Conservation (phyloP, 2,888 invertebrate genomes). For the Euplagia quadripunctaria region DNA sequence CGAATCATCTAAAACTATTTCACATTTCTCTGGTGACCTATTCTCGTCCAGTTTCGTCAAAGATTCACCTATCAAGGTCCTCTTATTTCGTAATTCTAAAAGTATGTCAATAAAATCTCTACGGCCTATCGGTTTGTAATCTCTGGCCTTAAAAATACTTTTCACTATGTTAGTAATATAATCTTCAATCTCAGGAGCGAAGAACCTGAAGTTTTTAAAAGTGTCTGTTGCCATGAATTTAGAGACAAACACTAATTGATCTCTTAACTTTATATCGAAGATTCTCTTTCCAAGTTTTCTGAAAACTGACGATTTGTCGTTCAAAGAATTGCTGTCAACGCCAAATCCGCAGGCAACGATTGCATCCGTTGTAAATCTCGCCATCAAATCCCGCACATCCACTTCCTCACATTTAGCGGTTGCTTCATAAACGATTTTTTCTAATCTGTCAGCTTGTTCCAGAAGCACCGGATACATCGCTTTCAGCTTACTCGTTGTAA, state of each 20-base stretch:
- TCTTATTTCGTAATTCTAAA: conserved; percentile 27
- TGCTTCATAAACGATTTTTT: conserved; percentile 20
- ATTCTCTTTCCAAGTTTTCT: conserved; percentile 51
- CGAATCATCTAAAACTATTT: conserved; percentile 52
- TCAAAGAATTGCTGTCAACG: conserved; percentile 56
- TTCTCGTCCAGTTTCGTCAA: conserved; percentile 7
- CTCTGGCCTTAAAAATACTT: conserved; percentile 14
- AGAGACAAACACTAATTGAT: conserved; percentile 43
- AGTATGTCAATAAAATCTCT: conserved; percentile 25
- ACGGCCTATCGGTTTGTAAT: background rate
- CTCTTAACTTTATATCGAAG: conserved; percentile 44
- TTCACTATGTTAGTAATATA: conserved; percentile 6
- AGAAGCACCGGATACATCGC: conserved; percentile 63
- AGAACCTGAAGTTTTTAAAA: conserved; percentile 40
- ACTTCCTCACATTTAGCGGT: conserved; percentile 24
- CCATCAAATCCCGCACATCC: conserved; percentile 60
- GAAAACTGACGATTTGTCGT: conserved; percentile 56
- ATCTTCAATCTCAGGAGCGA: conserved; percentile 37
- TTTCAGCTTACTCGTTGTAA: conserved; percentile 57
- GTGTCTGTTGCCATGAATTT: conserved; percentile 52
- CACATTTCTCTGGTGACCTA: conserved; percentile 8
- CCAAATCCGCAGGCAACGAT: conserved; percentile 64
- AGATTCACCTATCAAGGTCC: conserved; percentile 11
- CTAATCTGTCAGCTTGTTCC: conserved; percentile 53
- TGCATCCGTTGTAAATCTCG: conserved; percentile 62